A percentile compares a stretch with the other conserved stretches of the same genome.
phyloP scores from a whole-genome alignment of 2,888 invertebrate genomes.

The Clitarchus hookeri region DNA sequence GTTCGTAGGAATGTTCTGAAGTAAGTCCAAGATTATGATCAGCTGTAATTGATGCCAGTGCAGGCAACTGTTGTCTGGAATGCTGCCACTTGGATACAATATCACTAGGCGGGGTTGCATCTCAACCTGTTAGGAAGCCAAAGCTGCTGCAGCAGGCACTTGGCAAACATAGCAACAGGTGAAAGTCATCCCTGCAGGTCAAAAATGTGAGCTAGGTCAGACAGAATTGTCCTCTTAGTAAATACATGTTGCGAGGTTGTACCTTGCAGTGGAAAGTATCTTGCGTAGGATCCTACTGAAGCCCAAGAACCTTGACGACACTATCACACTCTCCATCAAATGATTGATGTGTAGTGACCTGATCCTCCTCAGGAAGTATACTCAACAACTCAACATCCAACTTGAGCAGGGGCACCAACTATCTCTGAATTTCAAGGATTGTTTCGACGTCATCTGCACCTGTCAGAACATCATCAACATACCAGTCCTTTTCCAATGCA shows the following conservation, averaged over 20 bases:
- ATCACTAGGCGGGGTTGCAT: background rate
- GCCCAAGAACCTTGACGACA: background rate
- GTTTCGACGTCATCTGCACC: background rate
- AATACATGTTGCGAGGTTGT: background rate
- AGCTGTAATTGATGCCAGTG: too few relatives aligned
- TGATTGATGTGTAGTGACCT: background rate
- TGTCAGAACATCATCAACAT: too few relatives aligned
- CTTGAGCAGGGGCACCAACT: background rate
- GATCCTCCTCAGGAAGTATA: background rate
- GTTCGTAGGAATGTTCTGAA: background rate
- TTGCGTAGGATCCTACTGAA: background rate
- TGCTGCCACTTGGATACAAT: background rate
- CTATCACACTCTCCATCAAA: background rate
- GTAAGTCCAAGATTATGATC: too few relatives aligned
- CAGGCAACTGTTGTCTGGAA: background rate
- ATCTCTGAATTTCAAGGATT: background rate
- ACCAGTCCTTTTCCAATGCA: background rate
- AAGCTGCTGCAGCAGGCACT: background rate
- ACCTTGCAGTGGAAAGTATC: background rate
- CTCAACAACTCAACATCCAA: background rate
- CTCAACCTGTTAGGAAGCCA: background rate
- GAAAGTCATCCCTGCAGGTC: background rate
- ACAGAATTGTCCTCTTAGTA: background rate
- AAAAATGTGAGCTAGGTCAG: background rate
- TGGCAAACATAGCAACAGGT: background rate